Percentiles rank a stretch among this genome's conserved stretches.
Conservation (phyloP, 2,888 invertebrate genomes). For the Acutogordius australiensis region DNA sequence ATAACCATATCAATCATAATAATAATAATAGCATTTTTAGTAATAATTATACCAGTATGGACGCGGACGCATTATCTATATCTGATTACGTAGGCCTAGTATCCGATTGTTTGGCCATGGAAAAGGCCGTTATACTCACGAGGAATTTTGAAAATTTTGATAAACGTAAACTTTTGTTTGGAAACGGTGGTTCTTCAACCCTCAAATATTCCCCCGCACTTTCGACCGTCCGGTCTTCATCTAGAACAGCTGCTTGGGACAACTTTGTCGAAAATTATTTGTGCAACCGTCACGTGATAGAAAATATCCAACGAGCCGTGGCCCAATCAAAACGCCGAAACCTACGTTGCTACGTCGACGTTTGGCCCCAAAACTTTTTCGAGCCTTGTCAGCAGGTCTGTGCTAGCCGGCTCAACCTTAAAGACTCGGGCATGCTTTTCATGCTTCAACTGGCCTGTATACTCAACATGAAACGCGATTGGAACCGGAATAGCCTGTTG, state of each 20-base stretch:
- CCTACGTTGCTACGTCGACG: conserved; percentile 46
- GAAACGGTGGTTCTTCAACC: neutral
- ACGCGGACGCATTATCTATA: too few relatives aligned
- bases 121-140: conserved; percentile 73
- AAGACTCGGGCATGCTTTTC: conserved; percentile 45
- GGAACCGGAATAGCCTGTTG: conserved; percentile 49
- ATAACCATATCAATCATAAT: neutral
- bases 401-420: conserved; percentile 41
- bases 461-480: conserved; percentile 35
- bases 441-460: conserved; percentile 87
- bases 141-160: conserved; percentile 58
- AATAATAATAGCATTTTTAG: too few relatives aligned
- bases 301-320: conserved; percentile 21
- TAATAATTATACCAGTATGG: too few relatives aligned
- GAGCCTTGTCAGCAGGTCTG: conserved; percentile 36
- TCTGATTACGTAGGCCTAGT: conserved; percentile 62
- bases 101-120: conserved; percentile 54
- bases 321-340: neutral
- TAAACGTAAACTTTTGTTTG: conserved; percentile 38
- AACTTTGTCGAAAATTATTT: neutral
- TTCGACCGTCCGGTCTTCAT: neutral
- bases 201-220: neutral
- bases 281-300: neutral
- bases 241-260: neutral
- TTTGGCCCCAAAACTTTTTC: conserved; percentile 85